Evolutionary conservation across 1,140 invertebrate species (phyloP).

Genomic region (Dolichoris vasculosae): DNA sequence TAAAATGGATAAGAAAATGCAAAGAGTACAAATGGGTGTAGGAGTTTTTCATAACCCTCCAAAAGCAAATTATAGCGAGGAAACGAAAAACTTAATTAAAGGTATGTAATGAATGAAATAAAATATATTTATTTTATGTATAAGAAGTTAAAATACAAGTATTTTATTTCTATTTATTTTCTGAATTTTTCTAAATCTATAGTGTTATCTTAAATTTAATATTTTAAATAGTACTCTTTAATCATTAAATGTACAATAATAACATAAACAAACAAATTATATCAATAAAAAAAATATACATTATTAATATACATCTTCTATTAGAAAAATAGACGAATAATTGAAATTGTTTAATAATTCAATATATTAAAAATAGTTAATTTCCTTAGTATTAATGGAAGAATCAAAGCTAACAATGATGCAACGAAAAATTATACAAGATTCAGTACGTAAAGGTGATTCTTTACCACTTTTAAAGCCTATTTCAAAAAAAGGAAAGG

Average conservation of each 20-base stretch:
- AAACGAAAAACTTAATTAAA: conserved; percentile 70
- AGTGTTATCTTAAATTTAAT: too few relatives aligned
- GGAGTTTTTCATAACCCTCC: conserved; percentile 68
- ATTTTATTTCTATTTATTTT: too few relatives aligned
- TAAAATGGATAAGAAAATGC: conserved; percentile 65
- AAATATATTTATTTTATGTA: background rate
- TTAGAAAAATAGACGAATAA: too few relatives aligned
- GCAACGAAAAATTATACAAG: conserved; percentile 69
- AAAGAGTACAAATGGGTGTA: conserved; percentile 65
- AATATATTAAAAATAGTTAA: background rate
- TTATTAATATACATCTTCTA: too few relatives aligned
- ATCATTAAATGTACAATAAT: too few relatives aligned
- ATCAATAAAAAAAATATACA: too few relatives aligned
- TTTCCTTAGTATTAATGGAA: conserved; percentile 70
- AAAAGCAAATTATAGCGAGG: conserved; percentile 69
- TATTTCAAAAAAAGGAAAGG: conserved; percentile 33
- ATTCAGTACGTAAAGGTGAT: conserved; percentile 68
- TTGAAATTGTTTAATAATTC: background rate
- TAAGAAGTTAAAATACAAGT: too few relatives aligned
- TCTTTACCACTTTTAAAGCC: conserved; percentile 58
- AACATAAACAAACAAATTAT: too few relatives aligned
- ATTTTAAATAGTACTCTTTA: too few relatives aligned
- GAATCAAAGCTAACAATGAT: conserved; percentile 73
- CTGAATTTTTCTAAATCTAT: too few relatives aligned
- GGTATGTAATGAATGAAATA: conserved; percentile 55